Conservation (phyloP, 2,888 invertebrate species). For the Hoplodrina blanda region DNA sequence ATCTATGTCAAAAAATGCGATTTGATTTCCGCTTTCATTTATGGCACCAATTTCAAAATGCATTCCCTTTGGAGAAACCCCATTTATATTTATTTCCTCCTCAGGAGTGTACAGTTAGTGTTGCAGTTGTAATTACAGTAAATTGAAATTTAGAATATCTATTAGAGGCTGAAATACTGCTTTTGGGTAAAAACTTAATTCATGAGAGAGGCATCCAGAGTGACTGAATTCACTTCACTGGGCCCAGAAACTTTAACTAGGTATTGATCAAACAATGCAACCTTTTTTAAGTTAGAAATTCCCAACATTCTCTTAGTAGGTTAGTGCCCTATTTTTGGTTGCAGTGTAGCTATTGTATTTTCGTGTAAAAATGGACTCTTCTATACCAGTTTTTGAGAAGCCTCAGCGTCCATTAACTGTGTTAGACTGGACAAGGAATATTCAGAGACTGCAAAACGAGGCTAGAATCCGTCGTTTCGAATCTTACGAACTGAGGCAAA, state of each 20-base stretch:
- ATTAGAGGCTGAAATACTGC: neutral
- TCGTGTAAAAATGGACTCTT: slow-evolving; percentile 78
- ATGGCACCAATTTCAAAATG: slow-evolving; percentile 26
- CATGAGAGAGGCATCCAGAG: neutral
- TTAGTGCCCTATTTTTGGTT: neutral
- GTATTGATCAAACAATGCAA: slow-evolving; percentile 49
- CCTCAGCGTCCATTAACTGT: slow-evolving; percentile 92
- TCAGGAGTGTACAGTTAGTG: no score
- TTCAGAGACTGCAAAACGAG: slow-evolving; percentile 93
- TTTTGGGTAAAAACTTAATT: neutral
- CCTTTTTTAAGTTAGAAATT: neutral
- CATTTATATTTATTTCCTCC: no score
- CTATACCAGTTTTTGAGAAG: slow-evolving; percentile 91
- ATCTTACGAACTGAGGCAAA: slow-evolving; percentile 93
- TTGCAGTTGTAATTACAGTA: no score
- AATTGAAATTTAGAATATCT: no score
- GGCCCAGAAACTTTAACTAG: neutral
- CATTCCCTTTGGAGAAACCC: no score
- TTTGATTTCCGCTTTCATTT: neutral
- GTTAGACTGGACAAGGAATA: slow-evolving; percentile 94
- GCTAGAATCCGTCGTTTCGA: slow-evolving; percentile 92
- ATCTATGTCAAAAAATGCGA: neutral
- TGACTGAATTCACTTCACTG: neutral
- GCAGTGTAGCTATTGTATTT: slow-evolving; percentile 15
- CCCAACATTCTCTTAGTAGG: neutral